Conservation (phyloP, 2,797 vertebrate species). For the Aeoliscus strigatus region DNA sequence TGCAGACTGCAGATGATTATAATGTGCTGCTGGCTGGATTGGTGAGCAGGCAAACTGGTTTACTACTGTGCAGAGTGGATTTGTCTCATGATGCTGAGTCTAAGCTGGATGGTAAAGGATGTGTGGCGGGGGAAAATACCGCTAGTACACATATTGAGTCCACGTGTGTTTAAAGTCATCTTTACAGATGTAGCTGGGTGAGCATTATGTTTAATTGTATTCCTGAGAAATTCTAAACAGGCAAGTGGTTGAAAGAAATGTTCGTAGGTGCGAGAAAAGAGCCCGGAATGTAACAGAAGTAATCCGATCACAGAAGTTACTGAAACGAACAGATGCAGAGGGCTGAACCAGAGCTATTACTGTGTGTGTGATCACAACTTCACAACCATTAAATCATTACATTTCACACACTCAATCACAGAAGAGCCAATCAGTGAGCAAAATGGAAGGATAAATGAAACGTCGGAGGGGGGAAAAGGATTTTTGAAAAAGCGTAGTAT, state of each 20-base stretch:
- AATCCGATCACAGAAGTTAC: no score
- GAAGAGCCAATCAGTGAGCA: slow-evolving; percentile 29
- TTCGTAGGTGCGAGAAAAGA: no score
- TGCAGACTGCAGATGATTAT: slow-evolving; percentile 30
- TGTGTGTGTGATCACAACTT: slow-evolving; percentile 35
- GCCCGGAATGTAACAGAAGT: no score
- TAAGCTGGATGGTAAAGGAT: slow-evolving; percentile 7
- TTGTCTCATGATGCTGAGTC: slow-evolving; percentile 22
- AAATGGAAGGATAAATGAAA: slow-evolving; percentile 23
- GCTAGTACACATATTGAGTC: no score
- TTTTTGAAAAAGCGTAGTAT: slow-evolving; percentile 25
- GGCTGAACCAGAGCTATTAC: slow-evolving; percentile 37
- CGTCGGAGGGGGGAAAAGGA: slow-evolving; percentile 10
- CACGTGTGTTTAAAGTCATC: no score
- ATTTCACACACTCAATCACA: slow-evolving; percentile 38
- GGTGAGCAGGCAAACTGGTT: slow-evolving; percentile 20
- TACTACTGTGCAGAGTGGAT: slow-evolving; percentile 17
- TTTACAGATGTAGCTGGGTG: no score
- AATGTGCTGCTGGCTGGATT: slow-evolving; percentile 8
- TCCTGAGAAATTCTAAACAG: no score
- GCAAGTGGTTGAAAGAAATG: no score
- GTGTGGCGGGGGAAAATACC: no score
- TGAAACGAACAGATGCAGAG: slow-evolving; percentile 24
- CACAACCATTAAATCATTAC: slow-evolving; percentile 45
- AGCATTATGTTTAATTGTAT: no score